Conservation (phyloP, 1,140 invertebrate genomes). For the Hypothenemus hampei region DNA sequence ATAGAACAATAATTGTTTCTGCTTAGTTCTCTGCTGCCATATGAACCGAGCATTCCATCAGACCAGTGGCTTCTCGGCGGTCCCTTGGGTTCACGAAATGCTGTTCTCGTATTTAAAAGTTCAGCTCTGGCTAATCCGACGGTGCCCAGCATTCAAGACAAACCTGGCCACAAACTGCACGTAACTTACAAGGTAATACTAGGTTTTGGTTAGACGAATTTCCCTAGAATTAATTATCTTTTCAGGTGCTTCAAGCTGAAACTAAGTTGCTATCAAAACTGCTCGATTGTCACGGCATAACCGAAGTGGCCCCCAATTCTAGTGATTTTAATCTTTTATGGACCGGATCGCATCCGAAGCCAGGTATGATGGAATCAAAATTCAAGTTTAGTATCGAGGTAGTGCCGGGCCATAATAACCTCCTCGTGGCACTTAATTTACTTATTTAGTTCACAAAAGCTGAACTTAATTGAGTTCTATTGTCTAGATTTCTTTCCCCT, state of each 20-base stretch:
- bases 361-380: too few species aligned
- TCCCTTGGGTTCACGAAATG: slow-evolving; percentile 49
- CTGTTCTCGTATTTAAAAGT: slow-evolving; percentile 53
- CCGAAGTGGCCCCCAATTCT: slow-evolving; percentile 58
- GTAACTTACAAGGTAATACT: slow-evolving; percentile 69
- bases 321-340: slow-evolving; percentile 83
- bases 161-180: slow-evolving; percentile 67
- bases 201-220: neutral
- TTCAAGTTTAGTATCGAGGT: too few species aligned
- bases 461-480: too few species aligned
- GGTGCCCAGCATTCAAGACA: slow-evolving; percentile 38
- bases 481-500: too few species aligned
- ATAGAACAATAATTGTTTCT: neutral
- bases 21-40: slow-evolving; percentile 13
- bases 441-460: too few species aligned
- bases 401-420: too few species aligned
- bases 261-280: slow-evolving; percentile 70
- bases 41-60: slow-evolving; percentile 21
- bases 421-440: too few species aligned
- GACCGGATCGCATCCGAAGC: slow-evolving; percentile 88
- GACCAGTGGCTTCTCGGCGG: slow-evolving; percentile 52
- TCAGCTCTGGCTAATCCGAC: slow-evolving; percentile 50
- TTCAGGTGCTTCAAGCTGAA: slow-evolving; percentile 60
- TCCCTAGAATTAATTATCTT: neutral
- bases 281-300: slow-evolving; percentile 67